phyloP scores from a whole-genome alignment of 2,888 invertebrate genomes.

The Chrysolina oricalcia region DNA sequence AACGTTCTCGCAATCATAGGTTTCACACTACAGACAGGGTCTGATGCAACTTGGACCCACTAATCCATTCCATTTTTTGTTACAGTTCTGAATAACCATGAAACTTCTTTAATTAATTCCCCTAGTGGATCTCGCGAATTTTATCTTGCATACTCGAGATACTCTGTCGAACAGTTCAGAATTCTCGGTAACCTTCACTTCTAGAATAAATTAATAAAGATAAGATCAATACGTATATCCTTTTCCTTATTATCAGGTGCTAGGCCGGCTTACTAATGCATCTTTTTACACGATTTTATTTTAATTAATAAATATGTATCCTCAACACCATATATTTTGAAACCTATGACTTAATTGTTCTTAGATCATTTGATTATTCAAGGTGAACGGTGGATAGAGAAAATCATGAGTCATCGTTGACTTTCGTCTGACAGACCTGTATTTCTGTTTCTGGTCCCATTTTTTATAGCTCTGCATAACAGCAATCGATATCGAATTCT shows the following conservation, averaged over 20 bases:
- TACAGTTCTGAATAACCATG: conserved; percentile 20
- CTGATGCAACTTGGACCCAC: not conserved
- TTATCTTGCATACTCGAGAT: conserved; percentile 28
- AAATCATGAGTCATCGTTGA: conserved; percentile 27
- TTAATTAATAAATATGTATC: conserved; percentile 47
- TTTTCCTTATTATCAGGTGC: conserved; percentile 53
- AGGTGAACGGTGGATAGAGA: conserved; percentile 26
- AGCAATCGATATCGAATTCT: not conserved
- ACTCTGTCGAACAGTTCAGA: conserved; percentile 32
- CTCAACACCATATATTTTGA: conserved; percentile 43
- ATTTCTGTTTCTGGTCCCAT: conserved; percentile 7
- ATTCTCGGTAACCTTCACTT: conserved; percentile 58
- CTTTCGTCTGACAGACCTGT: conserved; percentile 4
- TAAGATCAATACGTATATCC: conserved; percentile 59
- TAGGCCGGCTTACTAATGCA: conserved; percentile 47
- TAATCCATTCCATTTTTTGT: conserved; percentile 26
- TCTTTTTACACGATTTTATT: conserved; percentile 52
- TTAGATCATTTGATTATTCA: conserved; percentile 45
- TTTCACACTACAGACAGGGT: not conserved
- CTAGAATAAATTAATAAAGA: conserved; percentile 61
- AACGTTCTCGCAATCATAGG: not conserved
- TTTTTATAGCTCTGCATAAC: conserved; percentile 8
- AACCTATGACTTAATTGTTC: conserved; percentile 46
- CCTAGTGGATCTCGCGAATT: conserved; percentile 31
- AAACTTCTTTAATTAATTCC: conserved; percentile 16